Percentiles rank a stretch among this genome's conserved stretches.
Evolutionary conservation across 2,797 vertebrate genomes (phyloP).

Genomic region (Muscicapa striata): DNA sequence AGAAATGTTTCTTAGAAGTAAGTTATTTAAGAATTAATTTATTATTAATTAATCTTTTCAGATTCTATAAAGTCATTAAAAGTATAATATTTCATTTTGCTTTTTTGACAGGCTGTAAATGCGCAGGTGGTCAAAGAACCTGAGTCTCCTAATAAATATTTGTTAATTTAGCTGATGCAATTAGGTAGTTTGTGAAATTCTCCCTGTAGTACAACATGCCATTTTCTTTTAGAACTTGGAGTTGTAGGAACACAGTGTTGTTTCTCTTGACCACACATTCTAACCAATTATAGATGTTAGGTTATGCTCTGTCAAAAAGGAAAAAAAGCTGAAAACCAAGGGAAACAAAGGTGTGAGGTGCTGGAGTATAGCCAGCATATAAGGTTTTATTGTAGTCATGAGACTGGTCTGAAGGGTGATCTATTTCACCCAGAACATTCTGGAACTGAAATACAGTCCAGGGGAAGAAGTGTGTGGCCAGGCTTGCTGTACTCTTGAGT

Average conservation of each 20-base stretch:
- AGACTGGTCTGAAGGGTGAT: not conserved
- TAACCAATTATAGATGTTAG: not conserved
- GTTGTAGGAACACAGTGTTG: not conserved
- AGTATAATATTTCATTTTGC: not conserved
- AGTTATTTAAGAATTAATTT: not conserved
- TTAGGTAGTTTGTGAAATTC: not conserved
- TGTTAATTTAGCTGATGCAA: not conserved
- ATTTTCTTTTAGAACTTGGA: not conserved
- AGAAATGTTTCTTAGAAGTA: not conserved
- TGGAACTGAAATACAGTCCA: not conserved
- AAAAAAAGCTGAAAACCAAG: not conserved
- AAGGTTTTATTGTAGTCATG: not conserved
- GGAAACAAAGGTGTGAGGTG: not conserved
- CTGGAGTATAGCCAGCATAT: not conserved
- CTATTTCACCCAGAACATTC: not conserved
- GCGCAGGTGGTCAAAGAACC: not conserved
- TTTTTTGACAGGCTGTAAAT: not conserved
- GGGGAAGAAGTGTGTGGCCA: not conserved
- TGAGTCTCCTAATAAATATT: not conserved
- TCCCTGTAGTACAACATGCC: not conserved
- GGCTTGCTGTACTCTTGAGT: not conserved
- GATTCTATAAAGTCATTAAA: not conserved
- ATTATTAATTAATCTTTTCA: not conserved
- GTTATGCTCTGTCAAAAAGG: not conserved
- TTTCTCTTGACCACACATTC: not conserved